These are phyloP conservation scores for Carterocephalus palaemon DNA, from an alignment of 2,888 invertebrate species.

Conservation along the genomic window DNA sequence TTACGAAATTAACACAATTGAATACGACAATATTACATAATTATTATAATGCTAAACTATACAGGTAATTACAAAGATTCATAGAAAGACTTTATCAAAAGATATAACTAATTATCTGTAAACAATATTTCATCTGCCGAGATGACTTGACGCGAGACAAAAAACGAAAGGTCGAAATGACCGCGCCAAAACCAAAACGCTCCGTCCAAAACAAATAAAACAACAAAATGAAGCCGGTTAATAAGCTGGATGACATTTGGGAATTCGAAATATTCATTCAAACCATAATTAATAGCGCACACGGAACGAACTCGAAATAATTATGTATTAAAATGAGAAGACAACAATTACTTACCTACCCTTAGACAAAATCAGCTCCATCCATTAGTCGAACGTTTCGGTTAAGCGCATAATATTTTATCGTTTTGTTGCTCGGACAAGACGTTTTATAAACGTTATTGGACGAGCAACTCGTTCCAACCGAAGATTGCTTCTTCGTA, in stretches of 20 bases:
- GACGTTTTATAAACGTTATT: constrained; percentile 46
- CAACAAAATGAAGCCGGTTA: constrained; percentile 75
- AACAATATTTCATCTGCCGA: constrained; percentile 73
- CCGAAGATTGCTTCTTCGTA: constrained; percentile 60
- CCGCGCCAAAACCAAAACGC: constrained; percentile 77
- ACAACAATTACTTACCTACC: constrained; percentile 55
- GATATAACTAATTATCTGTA: constrained; percentile 71
- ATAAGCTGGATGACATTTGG: constrained; percentile 79
- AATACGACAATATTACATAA: background rate
- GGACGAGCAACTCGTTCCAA: constrained; percentile 48
- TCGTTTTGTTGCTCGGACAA: constrained; percentile 47
- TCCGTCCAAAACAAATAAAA: constrained; percentile 73
- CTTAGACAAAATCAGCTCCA: constrained; percentile 51
- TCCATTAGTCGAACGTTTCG: constrained; percentile 46
- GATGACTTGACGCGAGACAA: constrained; percentile 71
- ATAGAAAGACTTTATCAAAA: constrained; percentile 60
- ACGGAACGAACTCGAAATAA: constrained; percentile 59
- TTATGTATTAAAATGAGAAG: constrained; percentile 70
- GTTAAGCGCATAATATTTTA: constrained; percentile 38
- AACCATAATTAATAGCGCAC: constrained; percentile 73
- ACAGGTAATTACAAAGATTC: constrained; percentile 39
- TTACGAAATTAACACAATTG: too few species aligned
- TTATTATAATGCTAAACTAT: background rate
- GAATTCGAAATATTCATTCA: constrained; percentile 75
- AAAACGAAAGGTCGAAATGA: constrained; percentile 72